A percentile compares a stretch with the other conserved stretches of the same genome.
Conservation (phyloP, 2,113 vertebrate genomes). For the Sardina pilchardus region DNA sequence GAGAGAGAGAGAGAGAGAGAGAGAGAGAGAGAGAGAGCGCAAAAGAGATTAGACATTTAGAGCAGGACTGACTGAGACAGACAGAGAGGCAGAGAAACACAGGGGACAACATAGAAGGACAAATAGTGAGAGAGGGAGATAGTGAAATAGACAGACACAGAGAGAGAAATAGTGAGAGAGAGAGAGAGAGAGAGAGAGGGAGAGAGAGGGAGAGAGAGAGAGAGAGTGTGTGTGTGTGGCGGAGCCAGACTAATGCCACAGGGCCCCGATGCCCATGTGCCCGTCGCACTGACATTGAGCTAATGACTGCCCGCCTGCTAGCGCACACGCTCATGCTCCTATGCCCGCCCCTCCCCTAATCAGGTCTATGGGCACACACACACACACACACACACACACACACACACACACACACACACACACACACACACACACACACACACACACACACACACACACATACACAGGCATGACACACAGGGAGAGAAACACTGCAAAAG, state of each 20-base stretch:
- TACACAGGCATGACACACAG: not conserved
- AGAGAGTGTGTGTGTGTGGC: conserved; percentile 46
- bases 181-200: not conserved
- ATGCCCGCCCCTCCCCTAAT: no score
- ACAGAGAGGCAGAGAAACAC: no score
- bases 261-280: conserved; percentile 58
- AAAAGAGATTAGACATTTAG: no score
- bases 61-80: no score
- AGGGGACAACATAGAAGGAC: no score
- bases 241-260: conserved; percentile 54
- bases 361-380: no score
- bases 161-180: not conserved
- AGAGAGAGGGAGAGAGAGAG: not conserved
- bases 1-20: no score
- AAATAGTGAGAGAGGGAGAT: not conserved
- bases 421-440: not conserved
- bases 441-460: not conserved
- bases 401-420: no score
- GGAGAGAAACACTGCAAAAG: not conserved
- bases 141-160: not conserved
- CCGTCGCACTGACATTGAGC: conserved; percentile 64
- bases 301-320: conserved; percentile 55
- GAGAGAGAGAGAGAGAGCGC: no score
- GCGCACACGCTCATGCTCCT: no score
- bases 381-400: no score